Evolutionary conservation across 2,888 invertebrate genomes (phyloP).

Genomic region (Scelioninae gen. 2): DNA sequence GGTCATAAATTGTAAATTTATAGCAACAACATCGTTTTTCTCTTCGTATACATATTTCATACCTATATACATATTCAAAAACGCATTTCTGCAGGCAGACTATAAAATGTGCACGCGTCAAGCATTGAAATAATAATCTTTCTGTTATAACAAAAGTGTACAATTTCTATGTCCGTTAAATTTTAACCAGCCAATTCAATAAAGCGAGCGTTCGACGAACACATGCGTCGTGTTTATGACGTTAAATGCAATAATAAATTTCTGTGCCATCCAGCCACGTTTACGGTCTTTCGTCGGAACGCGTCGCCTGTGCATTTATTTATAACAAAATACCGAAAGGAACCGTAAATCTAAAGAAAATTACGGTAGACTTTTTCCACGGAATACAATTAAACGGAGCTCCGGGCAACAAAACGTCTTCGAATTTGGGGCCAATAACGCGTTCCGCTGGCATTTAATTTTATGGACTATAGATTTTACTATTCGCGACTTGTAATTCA

Average conservation of each 20-base stretch:
- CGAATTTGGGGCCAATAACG: constrained; percentile 12
- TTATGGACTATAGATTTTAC: constrained; percentile 23
- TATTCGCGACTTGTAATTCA: constrained; percentile 26
- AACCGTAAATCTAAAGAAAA: too few relatives aligned
- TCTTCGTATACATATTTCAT: too few relatives aligned
- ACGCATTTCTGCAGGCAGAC: constrained; percentile 7
- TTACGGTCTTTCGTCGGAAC: neutral
- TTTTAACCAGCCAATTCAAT: constrained; percentile 20
- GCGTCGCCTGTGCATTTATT: too few relatives aligned
- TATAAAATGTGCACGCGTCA: constrained; percentile 6
- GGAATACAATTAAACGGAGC: too few relatives aligned
- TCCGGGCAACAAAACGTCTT: neutral
- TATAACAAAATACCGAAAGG: too few relatives aligned
- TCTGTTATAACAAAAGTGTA: constrained; percentile 18
- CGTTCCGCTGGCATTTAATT: constrained; percentile 6
- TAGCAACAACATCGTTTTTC: too few relatives aligned
- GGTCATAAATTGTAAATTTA: too few relatives aligned
- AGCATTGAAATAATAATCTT: constrained; percentile 24
- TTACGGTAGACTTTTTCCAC: too few relatives aligned
- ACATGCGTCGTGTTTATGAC: constrained; percentile 14
- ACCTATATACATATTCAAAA: constrained; percentile 16
- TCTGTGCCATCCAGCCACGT: neutral
- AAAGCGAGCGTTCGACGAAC: constrained; percentile 11
- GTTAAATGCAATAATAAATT: constrained; percentile 15
- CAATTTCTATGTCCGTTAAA: constrained; percentile 15